Conservation (phyloP, 2,113 vertebrate genomes). For the Amblyopsis rosae region DNA sequence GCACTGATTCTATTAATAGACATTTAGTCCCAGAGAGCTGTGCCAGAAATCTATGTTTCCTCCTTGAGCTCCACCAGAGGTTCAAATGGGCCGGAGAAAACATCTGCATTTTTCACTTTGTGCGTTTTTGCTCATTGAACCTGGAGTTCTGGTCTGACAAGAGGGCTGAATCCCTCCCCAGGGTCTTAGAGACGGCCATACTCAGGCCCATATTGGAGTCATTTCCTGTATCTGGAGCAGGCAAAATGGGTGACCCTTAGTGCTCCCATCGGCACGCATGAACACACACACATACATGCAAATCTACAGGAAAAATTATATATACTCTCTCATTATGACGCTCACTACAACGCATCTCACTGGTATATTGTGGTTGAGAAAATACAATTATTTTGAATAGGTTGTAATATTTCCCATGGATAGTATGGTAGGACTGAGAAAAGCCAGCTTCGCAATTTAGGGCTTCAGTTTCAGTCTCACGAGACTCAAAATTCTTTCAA, state of each 20-base stretch:
- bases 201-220: constrained; percentile 70
- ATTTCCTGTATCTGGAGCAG: constrained; percentile 76
- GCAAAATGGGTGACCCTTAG: constrained; percentile 56
- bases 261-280: constrained; percentile 14
- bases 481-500: constrained; percentile 27
- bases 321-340: neutral
- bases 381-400: constrained; percentile 61
- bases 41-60: constrained; percentile 34
- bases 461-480: constrained; percentile 14
- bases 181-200: constrained; percentile 55
- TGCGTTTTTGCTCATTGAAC: constrained; percentile 63
- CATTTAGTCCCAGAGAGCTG: constrained; percentile 39
- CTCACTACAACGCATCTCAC: constrained; percentile 36
- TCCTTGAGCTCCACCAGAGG: neutral
- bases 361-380: constrained; percentile 48
- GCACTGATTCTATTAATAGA: constrained; percentile 59
- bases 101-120: constrained; percentile 69
- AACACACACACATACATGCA: neutral
- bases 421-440: constrained; percentile 42
- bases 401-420: constrained; percentile 26
- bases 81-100: constrained; percentile 51
- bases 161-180: constrained; percentile 58
- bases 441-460: constrained; percentile 46
- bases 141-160: constrained; percentile 49
- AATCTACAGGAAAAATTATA: neutral